A percentile compares a stretch with the other conserved stretches of the same genome.
Evolutionary conservation across 2,113 vertebrate genomes (phyloP).

Genomic region (Corvus cornix): DNA sequence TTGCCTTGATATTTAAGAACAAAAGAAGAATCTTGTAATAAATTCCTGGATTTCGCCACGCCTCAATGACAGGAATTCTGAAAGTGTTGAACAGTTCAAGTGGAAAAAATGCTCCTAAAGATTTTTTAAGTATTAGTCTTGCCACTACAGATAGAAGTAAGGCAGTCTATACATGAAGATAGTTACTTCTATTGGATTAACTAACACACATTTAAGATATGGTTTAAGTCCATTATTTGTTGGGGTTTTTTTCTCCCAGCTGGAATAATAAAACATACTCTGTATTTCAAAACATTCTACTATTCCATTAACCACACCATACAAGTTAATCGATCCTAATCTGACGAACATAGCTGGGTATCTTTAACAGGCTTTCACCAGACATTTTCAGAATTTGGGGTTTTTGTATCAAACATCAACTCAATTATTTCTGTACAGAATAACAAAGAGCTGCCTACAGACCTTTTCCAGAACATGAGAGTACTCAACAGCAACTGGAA

Average conservation of each 20-base stretch:
- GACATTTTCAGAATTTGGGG: neutral
- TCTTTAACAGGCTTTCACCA: neutral
- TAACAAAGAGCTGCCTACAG: neutral
- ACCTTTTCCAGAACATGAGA: neutral
- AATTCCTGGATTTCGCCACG: neutral
- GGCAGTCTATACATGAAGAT: neutral
- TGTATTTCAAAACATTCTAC: neutral
- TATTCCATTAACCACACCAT: neutral
- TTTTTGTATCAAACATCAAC: neutral
- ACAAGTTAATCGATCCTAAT: neutral
- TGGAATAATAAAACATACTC: neutral
- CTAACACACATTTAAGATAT: neutral
- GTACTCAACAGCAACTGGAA: neutral
- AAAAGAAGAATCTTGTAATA: neutral
- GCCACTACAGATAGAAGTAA: neutral
- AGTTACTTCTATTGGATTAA: neutral
- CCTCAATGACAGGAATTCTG: neutral
- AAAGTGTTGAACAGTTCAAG: neutral
- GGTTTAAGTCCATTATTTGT: neutral
- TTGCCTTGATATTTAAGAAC: neutral
- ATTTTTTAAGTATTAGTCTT: neutral
- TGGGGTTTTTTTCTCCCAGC: fast-evolving
- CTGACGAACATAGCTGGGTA: neutral
- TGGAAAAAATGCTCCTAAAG: neutral
- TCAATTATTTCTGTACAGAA: neutral